Base-by-base conservation (phyloP, 1,140 invertebrate species). In the Cryptotermes secundus region DNA sequence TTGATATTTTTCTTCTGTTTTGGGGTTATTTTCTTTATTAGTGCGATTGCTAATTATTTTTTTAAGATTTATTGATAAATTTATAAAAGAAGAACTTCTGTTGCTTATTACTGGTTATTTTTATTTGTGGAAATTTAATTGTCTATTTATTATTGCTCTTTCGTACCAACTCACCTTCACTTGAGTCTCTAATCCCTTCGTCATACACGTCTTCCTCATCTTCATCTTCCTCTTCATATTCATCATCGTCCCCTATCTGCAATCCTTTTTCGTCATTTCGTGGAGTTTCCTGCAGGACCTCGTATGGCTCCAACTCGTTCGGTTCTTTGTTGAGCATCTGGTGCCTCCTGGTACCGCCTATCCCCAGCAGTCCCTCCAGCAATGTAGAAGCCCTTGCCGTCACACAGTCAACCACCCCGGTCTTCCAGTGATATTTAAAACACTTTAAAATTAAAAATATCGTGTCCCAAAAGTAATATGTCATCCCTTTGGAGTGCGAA, bases 141-240 rank as follows among this genome's bases (percentile, higher is more conserved):
- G n/a, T n/a, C n/a, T n/a, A n/a, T n/a, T n/a, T n/a, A n/a, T n/a
- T n/a, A n/a, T n/a, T n/a, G n/a, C n/a, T n/a, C n/a, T n/a, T n/a
- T 49, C 14, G 22, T 19, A 19, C 45, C 1, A 72, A 31, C 59
- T 72, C n/a, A 72, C 59, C 59, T 72, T 72, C 59, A 6, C 59
- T 72, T 10, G 59, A 72, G 16, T 72, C 59, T 31, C 3, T 72
- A n/a, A 2, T 26, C n/a, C 14, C 59, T 1, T 72, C 59, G 12
- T 72, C 59, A 31, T 72, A 72, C 9, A 72, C 59, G 24, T 65
- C 59, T n/a, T 65, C 19, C 4, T 72, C 59, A 45, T 87, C 86
- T 9, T 86, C 59, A 84, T 86, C 88, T 79, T 87, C 86, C 65
- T 85, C 86, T n/a, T n/a, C n/a, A n/a, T n/a, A n/a, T n/a, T n/a